Evolutionary conservation across 2,797 vertebrate genomes (phyloP).

Genomic region (Acrossocheilus wenchowensis): DNA sequence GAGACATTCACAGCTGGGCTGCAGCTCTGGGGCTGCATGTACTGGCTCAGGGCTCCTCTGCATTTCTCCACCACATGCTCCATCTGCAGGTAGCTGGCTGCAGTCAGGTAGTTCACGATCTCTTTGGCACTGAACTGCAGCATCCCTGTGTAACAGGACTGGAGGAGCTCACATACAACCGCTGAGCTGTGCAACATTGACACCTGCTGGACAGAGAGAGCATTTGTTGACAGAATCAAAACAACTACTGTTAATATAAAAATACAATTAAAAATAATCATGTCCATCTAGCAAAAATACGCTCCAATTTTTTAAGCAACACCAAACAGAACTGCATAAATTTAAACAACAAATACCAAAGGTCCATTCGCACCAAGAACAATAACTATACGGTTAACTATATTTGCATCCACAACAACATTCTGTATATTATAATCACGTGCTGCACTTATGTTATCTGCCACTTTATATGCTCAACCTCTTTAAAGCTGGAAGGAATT

Average conservation of each 20-base stretch:
- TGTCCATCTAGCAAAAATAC: neutral
- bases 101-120: constrained; percentile 91
- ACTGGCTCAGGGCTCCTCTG: constrained; percentile 86
- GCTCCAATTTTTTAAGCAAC: too few species aligned
- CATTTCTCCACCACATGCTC: constrained; percentile 94
- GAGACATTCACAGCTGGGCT: constrained; percentile 64
- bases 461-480: too few species aligned
- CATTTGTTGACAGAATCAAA: neutral
- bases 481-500: too few species aligned
- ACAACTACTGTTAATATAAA: neutral
- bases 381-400: too few species aligned
- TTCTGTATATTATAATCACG: too few species aligned
- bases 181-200: constrained; percentile 88
- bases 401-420: too few species aligned
- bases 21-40: constrained; percentile 83
- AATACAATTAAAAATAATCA: too few species aligned
- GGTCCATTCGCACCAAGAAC: too few species aligned
- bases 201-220: constrained; percentile 71
- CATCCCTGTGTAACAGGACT: constrained; percentile 92
- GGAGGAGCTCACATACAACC: constrained; percentile 89
- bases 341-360: neutral
- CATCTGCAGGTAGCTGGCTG: constrained; percentile 96
- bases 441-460: too few species aligned
- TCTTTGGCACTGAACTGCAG: constrained; percentile 89
- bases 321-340: neutral